Evolutionary conservation across 2,797 vertebrate genomes (phyloP), one percentile per base, ranked within the genome.

Genomic region (Thamnophis elegans): DNA sequence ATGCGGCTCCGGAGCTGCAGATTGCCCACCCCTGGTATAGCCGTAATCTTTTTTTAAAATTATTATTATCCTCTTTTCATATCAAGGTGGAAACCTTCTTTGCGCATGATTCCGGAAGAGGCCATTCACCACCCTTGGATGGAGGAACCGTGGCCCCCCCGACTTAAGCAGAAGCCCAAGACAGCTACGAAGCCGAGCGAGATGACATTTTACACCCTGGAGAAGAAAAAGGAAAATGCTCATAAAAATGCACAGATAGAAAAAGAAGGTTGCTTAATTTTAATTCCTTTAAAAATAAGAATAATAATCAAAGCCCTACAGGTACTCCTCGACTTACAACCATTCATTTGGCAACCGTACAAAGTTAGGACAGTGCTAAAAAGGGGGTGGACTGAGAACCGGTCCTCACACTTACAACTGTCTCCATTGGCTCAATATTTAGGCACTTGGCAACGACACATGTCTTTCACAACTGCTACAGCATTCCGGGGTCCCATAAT

Each of bases 81-180:
- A 6, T 28, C 62, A 94, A 98, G 97, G 95, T 99, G 99, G 98
- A 98, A 99, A 95, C 99, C 99, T 36, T 96, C 97, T 25, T 98
- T 98, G 93, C 98, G 98, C 6, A 98, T 99, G 98, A 99, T 98
- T 93, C 99, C 99, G 0, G 99, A 98, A 88, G 98, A 99, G 95
- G 99, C 98, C 0, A 96, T 99, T 95, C 98, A 98, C 94, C 99
- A 99, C 2, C 95, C 97, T 0, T 99, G 99, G 99, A 98, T 99
- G 96, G 98, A 98, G 89, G 98, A 99, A 82, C 97, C 98, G 42
- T 97, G 98, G 92, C 97, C 97, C 85, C 97, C 98, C 96, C 98
- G 96, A 96, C 92, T 96, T 12, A 96, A 96, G 11, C 94, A 97
- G 91, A 98, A 97, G 96, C 93, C 95, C 0, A 98, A 96, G 91